Evolutionary conservation across 2,797 vertebrate genomes (phyloP).

Genomic region (Echiichthys vipera): DNA sequence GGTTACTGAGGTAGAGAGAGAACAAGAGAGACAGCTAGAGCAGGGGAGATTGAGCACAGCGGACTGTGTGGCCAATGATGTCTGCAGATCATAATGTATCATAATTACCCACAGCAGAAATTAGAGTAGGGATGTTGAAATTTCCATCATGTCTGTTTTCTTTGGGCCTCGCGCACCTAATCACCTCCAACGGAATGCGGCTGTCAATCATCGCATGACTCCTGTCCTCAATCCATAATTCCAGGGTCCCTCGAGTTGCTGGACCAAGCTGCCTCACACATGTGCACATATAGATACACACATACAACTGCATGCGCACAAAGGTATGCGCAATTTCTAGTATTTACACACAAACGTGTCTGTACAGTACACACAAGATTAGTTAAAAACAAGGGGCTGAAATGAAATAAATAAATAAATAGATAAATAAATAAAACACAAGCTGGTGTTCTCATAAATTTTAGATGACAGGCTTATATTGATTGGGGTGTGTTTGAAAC

Average conservation of each 20-base stretch:
- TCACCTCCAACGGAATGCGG: constrained; percentile 77
- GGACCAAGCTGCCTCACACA: constrained; percentile 47
- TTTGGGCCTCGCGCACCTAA: constrained; percentile 81
- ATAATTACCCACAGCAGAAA: constrained; percentile 82
- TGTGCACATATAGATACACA: constrained; percentile 3
- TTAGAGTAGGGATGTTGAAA: constrained; percentile 82
- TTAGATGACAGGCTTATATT: constrained; percentile 85
- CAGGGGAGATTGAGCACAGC: constrained; percentile 62
- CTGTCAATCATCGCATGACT: constrained; percentile 83
- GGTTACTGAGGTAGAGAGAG: constrained; percentile 30
- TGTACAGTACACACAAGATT: constrained; percentile 47
- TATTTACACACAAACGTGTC: constrained; percentile 19
- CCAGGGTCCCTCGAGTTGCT: constrained; percentile 67
- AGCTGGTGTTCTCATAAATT: constrained; percentile 84
- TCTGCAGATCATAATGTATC: constrained; percentile 83
- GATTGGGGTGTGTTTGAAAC: constrained; percentile 85
- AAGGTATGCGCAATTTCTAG: not conserved
- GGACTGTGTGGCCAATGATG: constrained; percentile 77
- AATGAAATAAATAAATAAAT: constrained; percentile 78
- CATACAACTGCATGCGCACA: constrained; percentile 28
- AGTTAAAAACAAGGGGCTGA: constrained; percentile 59
- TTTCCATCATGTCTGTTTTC: constrained; percentile 84
- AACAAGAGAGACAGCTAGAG: constrained; percentile 49
- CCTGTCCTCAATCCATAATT: constrained; percentile 85
- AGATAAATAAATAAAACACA: constrained; percentile 80